phyloP scores from a whole-genome alignment of 2,113 vertebrate species.

The Podarcis muralis region DNA sequence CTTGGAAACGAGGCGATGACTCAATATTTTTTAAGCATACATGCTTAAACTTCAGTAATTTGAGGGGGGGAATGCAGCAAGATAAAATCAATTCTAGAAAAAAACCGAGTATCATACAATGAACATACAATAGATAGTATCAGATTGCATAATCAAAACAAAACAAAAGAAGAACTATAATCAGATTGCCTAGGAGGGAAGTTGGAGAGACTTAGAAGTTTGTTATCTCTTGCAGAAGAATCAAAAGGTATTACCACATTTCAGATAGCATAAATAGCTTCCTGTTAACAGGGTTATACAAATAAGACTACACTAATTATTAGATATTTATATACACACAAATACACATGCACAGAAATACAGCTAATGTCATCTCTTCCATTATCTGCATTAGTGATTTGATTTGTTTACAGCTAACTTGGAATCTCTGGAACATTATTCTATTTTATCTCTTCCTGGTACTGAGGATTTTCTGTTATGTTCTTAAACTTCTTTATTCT shows the following conservation, averaged over 20 bases:
- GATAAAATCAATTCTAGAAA: background rate
- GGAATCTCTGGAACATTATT: constrained; percentile 47
- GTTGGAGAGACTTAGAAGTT: background rate
- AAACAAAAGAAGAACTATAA: background rate
- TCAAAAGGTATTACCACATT: background rate
- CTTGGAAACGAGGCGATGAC: background rate
- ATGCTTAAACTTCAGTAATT: background rate
- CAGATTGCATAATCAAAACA: background rate
- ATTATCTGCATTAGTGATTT: constrained; percentile 57
- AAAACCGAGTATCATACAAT: background rate
- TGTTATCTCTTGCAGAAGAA: too few relatives aligned
- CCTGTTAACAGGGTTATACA: constrained; percentile 58
- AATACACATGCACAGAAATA: too few relatives aligned
- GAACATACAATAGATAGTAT: background rate
- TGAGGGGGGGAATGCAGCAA: background rate
- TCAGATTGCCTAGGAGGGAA: background rate
- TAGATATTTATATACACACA: constrained; percentile 56
- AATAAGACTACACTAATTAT: constrained; percentile 62
- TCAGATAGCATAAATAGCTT: constrained; percentile 20
- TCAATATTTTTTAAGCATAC: background rate
- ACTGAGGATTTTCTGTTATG: background rate
- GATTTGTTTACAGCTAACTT: constrained; percentile 57
- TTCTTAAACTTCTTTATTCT: background rate
- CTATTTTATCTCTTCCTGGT: constrained; percentile 46
- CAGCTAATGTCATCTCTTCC: too few relatives aligned